Conservation (phyloP, 2,113 vertebrate species). For the Elgaria multicarinata region DNA sequence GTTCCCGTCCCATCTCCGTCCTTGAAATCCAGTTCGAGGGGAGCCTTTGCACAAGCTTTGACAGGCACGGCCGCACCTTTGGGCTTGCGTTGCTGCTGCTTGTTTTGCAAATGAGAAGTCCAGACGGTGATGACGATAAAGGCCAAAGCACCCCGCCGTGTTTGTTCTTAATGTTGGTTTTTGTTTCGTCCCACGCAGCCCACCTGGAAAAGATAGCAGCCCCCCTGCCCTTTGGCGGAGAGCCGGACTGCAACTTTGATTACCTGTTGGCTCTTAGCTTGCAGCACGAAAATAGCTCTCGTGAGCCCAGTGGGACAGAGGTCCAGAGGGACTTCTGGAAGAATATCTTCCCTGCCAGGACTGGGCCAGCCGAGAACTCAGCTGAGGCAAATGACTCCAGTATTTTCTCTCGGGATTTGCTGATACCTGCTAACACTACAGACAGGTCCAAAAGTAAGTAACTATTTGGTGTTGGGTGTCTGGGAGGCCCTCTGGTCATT, state of each 20-base stretch:
- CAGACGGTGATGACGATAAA: background rate
- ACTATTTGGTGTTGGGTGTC: background rate
- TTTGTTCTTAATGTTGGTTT: background rate
- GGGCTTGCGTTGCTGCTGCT: background rate
- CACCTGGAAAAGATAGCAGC: conserved; percentile 51
- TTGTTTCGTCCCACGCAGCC: conserved; percentile 19
- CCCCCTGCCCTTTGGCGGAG: conserved; percentile 39
- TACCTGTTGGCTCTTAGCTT: conserved; percentile 91
- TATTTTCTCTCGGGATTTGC: conserved; percentile 35
- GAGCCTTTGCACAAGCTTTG: background rate
- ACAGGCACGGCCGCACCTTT: too few species aligned
- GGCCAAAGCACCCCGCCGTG: too few species aligned
- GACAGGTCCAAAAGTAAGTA: conserved; percentile 53
- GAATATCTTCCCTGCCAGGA: conserved; percentile 43
- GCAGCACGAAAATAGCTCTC: conserved; percentile 76
- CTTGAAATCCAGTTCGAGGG: background rate
- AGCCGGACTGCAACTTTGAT: conserved; percentile 83
- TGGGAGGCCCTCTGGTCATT: background rate
- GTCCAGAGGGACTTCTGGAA: conserved; percentile 65
- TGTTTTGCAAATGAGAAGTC: background rate
- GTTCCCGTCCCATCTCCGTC: background rate
- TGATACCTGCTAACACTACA: background rate
- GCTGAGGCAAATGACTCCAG: background rate
- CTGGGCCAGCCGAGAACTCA: background rate
- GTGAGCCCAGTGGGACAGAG: background rate